Evolutionary conservation across 64 coral and sea anemone genomes (phyloP).

Genomic region (Astreopora myriophthalma): DNA sequence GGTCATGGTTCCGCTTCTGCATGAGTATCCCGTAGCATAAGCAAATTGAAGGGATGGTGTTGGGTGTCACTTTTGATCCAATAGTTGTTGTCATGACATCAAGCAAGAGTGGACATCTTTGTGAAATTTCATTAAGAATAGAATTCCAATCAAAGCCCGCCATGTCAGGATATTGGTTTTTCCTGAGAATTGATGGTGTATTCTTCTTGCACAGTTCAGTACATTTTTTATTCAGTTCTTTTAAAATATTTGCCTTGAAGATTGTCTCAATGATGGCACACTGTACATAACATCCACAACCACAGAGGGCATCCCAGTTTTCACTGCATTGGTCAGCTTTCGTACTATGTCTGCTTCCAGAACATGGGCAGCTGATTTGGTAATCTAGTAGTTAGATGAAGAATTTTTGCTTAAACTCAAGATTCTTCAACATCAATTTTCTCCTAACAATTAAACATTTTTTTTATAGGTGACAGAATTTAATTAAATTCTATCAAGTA

Average conservation of each 20-base stretch:
- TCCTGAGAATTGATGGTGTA: conserved; percentile 40
- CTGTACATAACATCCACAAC: conserved; percentile 28
- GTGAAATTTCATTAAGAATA: conserved; percentile 28
- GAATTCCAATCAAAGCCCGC: conserved; percentile 20
- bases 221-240: conserved; percentile 31
- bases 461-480: too few species aligned
- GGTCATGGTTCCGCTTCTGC: conserved; percentile 64
- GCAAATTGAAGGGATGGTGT: neutral
- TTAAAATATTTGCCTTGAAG: conserved; percentile 15
- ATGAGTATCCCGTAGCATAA: conserved; percentile 61
- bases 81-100: conserved; percentile 40
- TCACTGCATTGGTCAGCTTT: conserved; percentile 16
- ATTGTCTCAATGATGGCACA: conserved; percentile 16
- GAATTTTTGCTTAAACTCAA: too few species aligned
- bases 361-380: neutral
- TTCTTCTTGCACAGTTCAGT: conserved; percentile 44
- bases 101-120: conserved; percentile 6
- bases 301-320: conserved; percentile 41
- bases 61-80: neutral
- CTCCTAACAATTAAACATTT: too few species aligned
- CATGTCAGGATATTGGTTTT: conserved; percentile 38
- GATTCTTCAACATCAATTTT: too few species aligned
- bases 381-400: too few species aligned
- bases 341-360: neutral
- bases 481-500: too few species aligned